phyloP scores from a whole-genome alignment of 2,797 vertebrate genomes.

The Nasua narica region DNA sequence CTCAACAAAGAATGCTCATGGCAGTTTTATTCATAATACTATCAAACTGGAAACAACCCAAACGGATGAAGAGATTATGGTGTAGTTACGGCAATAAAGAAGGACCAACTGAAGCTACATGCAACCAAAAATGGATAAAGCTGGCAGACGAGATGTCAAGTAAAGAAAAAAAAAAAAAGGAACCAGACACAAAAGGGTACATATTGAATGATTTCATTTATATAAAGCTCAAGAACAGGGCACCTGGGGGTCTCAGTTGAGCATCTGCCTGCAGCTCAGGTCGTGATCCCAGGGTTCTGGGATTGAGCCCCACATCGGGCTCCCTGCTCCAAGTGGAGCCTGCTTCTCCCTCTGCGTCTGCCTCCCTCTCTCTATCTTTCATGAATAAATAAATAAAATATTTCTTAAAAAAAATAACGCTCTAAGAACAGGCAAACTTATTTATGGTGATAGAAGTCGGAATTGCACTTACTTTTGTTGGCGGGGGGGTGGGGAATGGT shows the following conservation, averaged over 20 bases:
- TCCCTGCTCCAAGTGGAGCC: too few species aligned
- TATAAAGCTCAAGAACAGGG: neutral
- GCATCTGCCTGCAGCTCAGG: too few species aligned
- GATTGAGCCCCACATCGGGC: too few species aligned
- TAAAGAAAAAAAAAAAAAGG: neutral
- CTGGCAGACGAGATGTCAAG: slow-evolving; percentile 16
- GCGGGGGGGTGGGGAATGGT: neutral
- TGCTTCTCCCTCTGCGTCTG: too few species aligned
- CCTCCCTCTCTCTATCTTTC: too few species aligned
- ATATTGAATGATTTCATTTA: neutral
- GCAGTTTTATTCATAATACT: slow-evolving; percentile 15
- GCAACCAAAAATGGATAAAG: neutral
- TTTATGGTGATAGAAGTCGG: neutral
- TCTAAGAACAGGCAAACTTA: neutral
- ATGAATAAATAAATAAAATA: too few species aligned
- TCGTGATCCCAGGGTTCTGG: too few species aligned
- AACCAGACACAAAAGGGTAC: neutral
- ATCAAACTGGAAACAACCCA: neutral
- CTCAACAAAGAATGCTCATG: neutral
- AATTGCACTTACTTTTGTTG: neutral
- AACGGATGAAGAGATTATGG: neutral
- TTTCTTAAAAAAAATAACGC: too few species aligned
- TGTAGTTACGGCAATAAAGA: neutral
- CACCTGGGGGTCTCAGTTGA: too few species aligned
- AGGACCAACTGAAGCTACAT: neutral